Evolutionary conservation across 2,113 vertebrate genomes (phyloP), one percentile per base, ranked within the genome.

Genomic region (Rhinogobius similis): DNA sequence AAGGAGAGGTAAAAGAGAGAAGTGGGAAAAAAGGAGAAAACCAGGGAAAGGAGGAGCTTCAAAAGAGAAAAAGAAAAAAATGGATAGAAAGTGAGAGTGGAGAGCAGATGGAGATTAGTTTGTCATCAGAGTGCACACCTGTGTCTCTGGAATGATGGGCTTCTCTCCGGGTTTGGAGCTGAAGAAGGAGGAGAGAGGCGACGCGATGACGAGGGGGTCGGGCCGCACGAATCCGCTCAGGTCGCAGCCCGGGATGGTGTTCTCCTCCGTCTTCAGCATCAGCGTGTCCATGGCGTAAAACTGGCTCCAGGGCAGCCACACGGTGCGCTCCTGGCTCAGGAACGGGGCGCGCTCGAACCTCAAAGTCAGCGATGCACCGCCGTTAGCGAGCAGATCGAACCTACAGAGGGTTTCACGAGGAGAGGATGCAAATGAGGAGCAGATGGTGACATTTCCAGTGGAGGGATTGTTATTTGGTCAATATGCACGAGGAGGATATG

Each of bases 261-360:
- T 99, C 90, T 99, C 98, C 83, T 99, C 97, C 0, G 97, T 99
- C 93, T 99, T 99, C 94, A 99, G 94, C 86, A 96, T 94, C 65
- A 99, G 94, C 0, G 98, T 99, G 91, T 99, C 97, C 97, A 99
- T 98, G 82, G 97, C 98, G 16, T 98, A 98, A 83, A 99, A 99
- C 85, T 94, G 97, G 68, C 97, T 98, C 98, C 98, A 99, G 0
- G 98, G 98, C 75, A 99, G 89, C 98, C 98, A 99, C 46, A 99
- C 95, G 0, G 97, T 99, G 78, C 95, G 96, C 75, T 98, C 96
- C 89, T 99, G 98, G 89, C 95, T 98, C 93, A 99, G 93, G 85
- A 99, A 99, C 0, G 98, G 98, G 58, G 98, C 96, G 0, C 98
- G 93, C 77, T 98, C 96, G 62, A 99, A 99, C 91, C 96, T 96